Conservation (phyloP, 2,113 vertebrate genomes). For the Choloepus hoffmanni region DNA sequence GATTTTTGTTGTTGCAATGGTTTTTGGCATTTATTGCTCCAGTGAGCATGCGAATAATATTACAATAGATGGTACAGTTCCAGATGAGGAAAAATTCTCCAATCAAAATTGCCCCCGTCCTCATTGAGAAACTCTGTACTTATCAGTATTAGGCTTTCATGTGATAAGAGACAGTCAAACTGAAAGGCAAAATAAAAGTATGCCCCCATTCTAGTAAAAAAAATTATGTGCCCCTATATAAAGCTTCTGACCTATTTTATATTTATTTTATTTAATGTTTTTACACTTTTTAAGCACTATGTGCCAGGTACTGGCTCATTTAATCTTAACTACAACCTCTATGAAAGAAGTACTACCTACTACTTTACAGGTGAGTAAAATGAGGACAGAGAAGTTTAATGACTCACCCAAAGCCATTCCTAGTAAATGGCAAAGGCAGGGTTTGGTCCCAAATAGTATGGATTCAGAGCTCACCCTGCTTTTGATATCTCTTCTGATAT, state of each 20-base stretch:
- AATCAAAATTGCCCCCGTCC: accelerated
- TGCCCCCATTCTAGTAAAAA: not conserved
- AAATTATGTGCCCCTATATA: not conserved
- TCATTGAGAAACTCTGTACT: not conserved
- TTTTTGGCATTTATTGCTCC: not conserved
- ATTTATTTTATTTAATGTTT: not conserved
- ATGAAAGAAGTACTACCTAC: not conserved
- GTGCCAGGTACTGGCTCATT: constrained; percentile 4
- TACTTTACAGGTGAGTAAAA: not conserved
- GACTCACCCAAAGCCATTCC: not conserved
- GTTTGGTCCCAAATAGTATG: not conserved
- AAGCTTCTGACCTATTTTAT: not conserved
- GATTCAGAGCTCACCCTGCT: not conserved
- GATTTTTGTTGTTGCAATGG: not conserved
- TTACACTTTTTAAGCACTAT: not conserved
- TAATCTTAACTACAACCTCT: not conserved
- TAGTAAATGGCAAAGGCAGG: not conserved
- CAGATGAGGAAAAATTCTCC: not conserved
- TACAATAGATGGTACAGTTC: not conserved
- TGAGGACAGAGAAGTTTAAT: not conserved
- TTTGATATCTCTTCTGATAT: constrained; percentile 37
- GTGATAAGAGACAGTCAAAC: not conserved
- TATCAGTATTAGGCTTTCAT: not conserved
- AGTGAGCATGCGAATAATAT: not conserved
- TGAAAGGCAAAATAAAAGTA: constrained; percentile 13